Evolutionary conservation across 2,888 invertebrate genomes (phyloP).

Genomic region (Yponomeuta sedellus): DNA sequence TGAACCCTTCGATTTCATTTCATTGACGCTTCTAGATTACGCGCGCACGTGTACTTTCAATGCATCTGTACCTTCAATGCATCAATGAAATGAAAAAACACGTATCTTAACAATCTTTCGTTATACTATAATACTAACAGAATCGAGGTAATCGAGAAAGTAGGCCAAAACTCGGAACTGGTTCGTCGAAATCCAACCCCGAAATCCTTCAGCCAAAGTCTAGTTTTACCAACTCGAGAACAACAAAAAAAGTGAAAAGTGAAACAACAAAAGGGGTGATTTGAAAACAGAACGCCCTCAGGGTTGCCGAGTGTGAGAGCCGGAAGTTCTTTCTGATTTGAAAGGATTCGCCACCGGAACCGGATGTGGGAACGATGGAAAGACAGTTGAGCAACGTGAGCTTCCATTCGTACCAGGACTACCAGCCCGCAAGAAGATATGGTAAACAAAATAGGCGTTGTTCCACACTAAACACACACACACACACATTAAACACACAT

Average conservation of each 20-base stretch:
- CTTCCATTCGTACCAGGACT: conserved; percentile 65
- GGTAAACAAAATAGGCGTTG: conserved; percentile 36
- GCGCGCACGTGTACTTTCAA: no score
- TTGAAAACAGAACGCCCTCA: conserved; percentile 7
- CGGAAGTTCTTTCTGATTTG: neutral
- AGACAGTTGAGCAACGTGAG: conserved; percentile 69
- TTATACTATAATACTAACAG: no score
- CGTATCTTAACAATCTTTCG: no score
- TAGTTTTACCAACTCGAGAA: neutral
- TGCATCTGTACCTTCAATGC: no score
- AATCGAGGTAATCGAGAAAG: no score
- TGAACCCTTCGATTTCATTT: no score
- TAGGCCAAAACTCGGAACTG: no score
- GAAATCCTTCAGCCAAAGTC: neutral
- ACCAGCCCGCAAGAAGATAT: conserved; percentile 63
- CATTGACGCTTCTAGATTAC: no score
- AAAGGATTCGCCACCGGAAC: neutral
- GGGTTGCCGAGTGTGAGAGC: neutral
- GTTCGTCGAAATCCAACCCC: neutral
- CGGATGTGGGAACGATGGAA: conserved; percentile 30
- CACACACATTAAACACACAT: no score
- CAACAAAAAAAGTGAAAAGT: conserved; percentile 3
- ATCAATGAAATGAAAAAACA: no score
- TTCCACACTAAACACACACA: neutral
- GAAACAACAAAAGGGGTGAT: neutral